Percentiles rank a stretch among this genome's conserved stretches.
These are phyloP conservation scores for Abrostola tripartita DNA, from an alignment of 2,888 invertebrate genomes.

Conservation along the genomic window DNA sequence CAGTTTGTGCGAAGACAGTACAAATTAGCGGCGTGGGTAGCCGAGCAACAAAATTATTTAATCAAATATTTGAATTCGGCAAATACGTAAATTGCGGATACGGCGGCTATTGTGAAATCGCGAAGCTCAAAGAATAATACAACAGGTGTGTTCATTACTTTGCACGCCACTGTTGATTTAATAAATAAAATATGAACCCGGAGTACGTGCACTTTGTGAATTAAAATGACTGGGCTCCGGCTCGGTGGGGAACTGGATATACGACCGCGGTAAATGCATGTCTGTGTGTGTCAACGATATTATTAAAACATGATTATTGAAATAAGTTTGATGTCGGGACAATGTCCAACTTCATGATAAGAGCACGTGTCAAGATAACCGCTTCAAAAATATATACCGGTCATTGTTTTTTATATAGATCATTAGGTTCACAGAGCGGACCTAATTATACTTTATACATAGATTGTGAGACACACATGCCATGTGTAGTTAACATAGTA, in stretches of 20 bases:
- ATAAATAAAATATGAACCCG: constrained; percentile 36
- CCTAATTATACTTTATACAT: too few species aligned
- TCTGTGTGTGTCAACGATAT: neutral
- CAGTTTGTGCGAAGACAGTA: constrained; percentile 22
- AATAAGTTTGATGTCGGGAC: neutral
- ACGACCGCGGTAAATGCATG: neutral
- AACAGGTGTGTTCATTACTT: constrained; percentile 55
- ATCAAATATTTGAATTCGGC: constrained; percentile 27
- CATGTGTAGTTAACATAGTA: too few species aligned
- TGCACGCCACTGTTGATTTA: constrained; percentile 31
- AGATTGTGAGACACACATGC: too few species aligned
- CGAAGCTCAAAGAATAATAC: constrained; percentile 46
- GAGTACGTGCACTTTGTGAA: constrained; percentile 21
- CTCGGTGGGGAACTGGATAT: neutral
- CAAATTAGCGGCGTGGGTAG: constrained; percentile 20
- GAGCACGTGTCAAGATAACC: neutral
- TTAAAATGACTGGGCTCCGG: constrained; percentile 16
- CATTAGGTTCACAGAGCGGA: too few species aligned
- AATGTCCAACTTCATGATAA: neutral
- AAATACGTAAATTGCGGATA: constrained; percentile 26
- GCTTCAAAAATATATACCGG: neutral
- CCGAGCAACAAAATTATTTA: constrained; percentile 24
- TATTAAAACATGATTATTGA: neutral
- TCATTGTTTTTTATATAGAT: neutral
- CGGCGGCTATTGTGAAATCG: constrained; percentile 26